A percentile compares a stretch with the other conserved stretches of the same genome.
Conservation (phyloP, 2,113 vertebrate genomes). For the Alosa alosa region DNA sequence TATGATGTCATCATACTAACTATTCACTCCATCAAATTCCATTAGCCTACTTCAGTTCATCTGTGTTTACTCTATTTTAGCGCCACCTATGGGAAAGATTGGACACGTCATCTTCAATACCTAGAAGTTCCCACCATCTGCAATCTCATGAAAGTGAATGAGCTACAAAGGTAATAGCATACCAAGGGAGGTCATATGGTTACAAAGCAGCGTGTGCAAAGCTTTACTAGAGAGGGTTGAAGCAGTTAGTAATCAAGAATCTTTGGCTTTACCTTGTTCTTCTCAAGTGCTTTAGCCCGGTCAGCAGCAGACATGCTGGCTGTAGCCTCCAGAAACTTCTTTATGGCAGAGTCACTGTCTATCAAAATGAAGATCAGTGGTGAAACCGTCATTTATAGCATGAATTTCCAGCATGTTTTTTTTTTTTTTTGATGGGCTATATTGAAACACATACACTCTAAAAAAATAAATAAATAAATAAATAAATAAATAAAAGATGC, state of each 20-base stretch:
- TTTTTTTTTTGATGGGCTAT: neutral
- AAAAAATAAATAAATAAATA: too few species aligned
- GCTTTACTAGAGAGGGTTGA: too few species aligned
- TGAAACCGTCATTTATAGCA: neutral
- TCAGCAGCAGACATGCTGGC: slow-evolving; percentile 83
- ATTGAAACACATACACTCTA: neutral
- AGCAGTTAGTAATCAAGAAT: too few species aligned
- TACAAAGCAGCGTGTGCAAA: neutral
- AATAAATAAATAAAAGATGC: too few species aligned
- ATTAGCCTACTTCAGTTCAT: neutral
- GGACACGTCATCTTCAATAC: neutral
- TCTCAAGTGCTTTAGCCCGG: slow-evolving; percentile 86
- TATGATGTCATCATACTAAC: neutral
- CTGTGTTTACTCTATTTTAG: slow-evolving; percentile 21
- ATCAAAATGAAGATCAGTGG: neutral
- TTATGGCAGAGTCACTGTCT: slow-evolving; percentile 84
- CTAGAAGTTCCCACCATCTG: too few species aligned
- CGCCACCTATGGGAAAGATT: slow-evolving; percentile 42
- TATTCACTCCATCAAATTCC: neutral
- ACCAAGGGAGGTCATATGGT: neutral
- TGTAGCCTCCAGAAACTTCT: slow-evolving; percentile 88
- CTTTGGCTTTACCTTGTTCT: slow-evolving; percentile 77
- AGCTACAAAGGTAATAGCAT: neutral
- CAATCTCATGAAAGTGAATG: neutral
- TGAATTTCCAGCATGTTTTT: neutral